Evolutionary conservation across 53 echinoderm and acorn worm genomes (phyloP), one percentile per base, ranked within the genome.

Genomic region (Henricia sp.): DNA sequence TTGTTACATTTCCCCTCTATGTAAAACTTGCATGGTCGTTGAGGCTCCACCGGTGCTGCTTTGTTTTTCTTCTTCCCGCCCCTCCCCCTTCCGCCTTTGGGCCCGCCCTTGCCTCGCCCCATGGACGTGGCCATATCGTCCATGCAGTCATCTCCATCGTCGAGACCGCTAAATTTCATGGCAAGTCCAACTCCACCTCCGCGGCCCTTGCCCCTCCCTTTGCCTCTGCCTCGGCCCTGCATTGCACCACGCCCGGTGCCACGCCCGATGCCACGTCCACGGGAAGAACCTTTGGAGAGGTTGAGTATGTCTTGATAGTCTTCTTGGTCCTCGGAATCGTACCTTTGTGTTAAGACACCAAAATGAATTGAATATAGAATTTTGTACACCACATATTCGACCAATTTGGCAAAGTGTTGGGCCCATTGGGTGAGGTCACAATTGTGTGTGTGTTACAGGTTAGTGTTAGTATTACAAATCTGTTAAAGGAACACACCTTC

Each of bases 1-100:
- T 97, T 97, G 65, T 88, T 88, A 85, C 97, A 97, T 39, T 85
- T 85, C 27, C 92, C 91, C 33, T 94, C 97, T 70, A 97, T 68
- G 50, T 82, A 97, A 55, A 97, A 97, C 76, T 97, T 97, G 77
- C 97, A 97, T 50, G 73, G 19, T 55, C 64, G 52, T 39, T 70
- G 53, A 58, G 74, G 20, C 84, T 34, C 37, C 23, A 70, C 86
- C 26, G 34, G 19, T 20, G 36, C 50, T 20, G 26, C 82, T 50
- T 88, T 52, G 56, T 41, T 67, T 32, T 52, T 40, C 82, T 70
- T 57, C 69, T 88, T 50, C 54, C 85, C 70, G 42, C 90, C 78
- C 37, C 38, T 62, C 21, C 71, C 82, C 56, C 71, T 85, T 14
- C 82, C 82, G 19, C 85, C 84, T 69, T 55, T 69, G 5, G 39